Percentiles rank a stretch among this genome's conserved stretches.
phyloP scores from a whole-genome alignment of 2,113 vertebrate genomes.

The Rattus rattus region DNA sequence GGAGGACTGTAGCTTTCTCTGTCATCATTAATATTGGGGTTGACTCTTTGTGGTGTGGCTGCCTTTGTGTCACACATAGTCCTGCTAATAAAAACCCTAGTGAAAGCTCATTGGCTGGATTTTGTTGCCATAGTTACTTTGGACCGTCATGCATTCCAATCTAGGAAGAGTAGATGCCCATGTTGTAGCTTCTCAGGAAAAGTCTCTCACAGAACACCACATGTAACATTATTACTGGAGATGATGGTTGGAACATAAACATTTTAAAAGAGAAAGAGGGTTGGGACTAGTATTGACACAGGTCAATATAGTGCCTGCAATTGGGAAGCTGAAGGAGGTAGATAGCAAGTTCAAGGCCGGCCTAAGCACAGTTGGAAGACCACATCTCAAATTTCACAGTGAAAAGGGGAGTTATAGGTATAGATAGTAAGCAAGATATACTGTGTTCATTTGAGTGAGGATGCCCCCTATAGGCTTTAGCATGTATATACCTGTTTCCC shows the following conservation, averaged over 20 bases:
- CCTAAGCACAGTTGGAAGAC: not conserved
- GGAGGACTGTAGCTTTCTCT: not conserved
- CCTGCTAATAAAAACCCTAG: not conserved
- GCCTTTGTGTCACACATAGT: not conserved
- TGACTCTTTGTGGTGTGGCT: not conserved
- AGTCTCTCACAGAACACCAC: no score
- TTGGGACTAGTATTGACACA: not conserved
- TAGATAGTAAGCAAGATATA: not conserved
- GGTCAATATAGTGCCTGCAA: not conserved
- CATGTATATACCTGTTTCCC: not conserved
- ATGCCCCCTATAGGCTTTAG: not conserved
- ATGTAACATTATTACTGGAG: not conserved
- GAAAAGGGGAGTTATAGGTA: not conserved
- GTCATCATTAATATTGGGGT: not conserved
- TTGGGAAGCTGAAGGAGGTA: not conserved
- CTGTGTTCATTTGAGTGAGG: not conserved
- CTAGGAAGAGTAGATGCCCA: not conserved
- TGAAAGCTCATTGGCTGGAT: not conserved
- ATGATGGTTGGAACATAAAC: not conserved
- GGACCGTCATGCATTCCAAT: not conserved
- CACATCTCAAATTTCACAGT: not conserved
- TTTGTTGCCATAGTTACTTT: not conserved
- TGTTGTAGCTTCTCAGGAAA: not conserved
- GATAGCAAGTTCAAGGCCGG: not conserved
- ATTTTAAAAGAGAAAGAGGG: not conserved